phyloP scores from a whole-genome alignment of 2,888 invertebrate species.

The Agrilus mali region DNA sequence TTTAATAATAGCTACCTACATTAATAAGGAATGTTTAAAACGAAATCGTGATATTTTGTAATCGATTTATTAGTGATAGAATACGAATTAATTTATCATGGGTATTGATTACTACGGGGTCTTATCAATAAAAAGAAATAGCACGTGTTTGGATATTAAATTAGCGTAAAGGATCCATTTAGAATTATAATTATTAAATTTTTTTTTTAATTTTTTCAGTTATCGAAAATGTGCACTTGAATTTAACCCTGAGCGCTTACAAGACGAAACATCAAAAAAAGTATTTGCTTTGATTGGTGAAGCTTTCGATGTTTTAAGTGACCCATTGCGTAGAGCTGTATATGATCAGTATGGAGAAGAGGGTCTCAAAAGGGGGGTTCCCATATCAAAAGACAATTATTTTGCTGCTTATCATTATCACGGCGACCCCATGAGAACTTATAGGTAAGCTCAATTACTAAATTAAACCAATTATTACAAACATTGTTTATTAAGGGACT shows the following conservation, averaged over 20 bases:
- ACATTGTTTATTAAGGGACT: slow-evolving; percentile 37
- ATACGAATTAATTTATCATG: slow-evolving; percentile 30
- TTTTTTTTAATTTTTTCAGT: slow-evolving; percentile 12
- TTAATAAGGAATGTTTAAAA: too few relatives aligned
- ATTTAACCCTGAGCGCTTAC: slow-evolving; percentile 39
- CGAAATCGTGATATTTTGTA: too few relatives aligned
- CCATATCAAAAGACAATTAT: slow-evolving; percentile 49
- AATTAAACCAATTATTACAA: background rate
- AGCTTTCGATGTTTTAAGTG: slow-evolving; percentile 66
- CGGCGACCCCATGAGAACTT: slow-evolving; percentile 62
- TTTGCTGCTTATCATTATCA: slow-evolving; percentile 69
- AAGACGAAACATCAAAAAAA: slow-evolving; percentile 44
- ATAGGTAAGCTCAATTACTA: slow-evolving; percentile 34
- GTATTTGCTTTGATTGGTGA: slow-evolving; percentile 56
- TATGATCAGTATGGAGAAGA: slow-evolving; percentile 87
- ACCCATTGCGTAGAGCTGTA: slow-evolving; percentile 55
- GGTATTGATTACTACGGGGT: slow-evolving; percentile 70
- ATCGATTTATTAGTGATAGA: too few relatives aligned
- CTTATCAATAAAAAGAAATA: slow-evolving; percentile 51
- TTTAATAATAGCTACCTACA: too few relatives aligned
- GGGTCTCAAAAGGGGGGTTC: slow-evolving; percentile 70
- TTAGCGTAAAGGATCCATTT: slow-evolving; percentile 41
- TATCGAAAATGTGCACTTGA: slow-evolving; percentile 37
- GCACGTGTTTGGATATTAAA: slow-evolving; percentile 56
- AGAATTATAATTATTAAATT: background rate